A percentile compares a stretch with the other conserved stretches of the same genome.
Evolutionary conservation across 1,140 invertebrate genomes (phyloP).

Genomic region (Limonius californicus): DNA sequence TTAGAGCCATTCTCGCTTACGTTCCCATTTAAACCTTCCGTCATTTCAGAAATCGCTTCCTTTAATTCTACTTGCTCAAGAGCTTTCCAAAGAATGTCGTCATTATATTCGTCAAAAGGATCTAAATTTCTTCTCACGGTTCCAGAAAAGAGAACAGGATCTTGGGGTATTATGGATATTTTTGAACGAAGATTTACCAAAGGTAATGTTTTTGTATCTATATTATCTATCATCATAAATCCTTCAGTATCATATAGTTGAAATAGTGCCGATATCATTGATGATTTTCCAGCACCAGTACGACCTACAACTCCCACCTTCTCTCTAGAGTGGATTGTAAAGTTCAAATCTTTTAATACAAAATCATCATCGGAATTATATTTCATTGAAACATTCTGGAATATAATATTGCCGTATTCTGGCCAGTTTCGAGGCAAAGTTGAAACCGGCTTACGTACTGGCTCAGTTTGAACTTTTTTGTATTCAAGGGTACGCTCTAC

Average conservation of each 20-base stretch:
- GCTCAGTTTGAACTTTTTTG: constrained; percentile 58
- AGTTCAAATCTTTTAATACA: constrained; percentile 61
- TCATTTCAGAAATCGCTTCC: constrained; percentile 58
- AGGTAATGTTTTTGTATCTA: background rate
- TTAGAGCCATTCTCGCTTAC: too few relatives aligned
- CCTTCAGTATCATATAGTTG: constrained; percentile 47
- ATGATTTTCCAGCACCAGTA: constrained; percentile 66
- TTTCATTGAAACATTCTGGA: constrained; percentile 56
- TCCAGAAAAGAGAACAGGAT: constrained; percentile 81
- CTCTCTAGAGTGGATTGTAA: constrained; percentile 57
- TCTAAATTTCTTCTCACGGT: constrained; percentile 74
- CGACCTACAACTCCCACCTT: constrained; percentile 62
- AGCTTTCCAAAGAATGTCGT: constrained; percentile 76
- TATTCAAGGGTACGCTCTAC: constrained; percentile 82
- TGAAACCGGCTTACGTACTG: constrained; percentile 35
- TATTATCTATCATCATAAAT: background rate
- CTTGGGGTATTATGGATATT: constrained; percentile 39
- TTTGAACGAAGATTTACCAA: background rate
- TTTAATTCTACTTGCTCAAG: constrained; percentile 74
- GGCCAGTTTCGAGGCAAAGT: constrained; percentile 47
- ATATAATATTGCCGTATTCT: constrained; percentile 27
- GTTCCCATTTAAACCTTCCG: constrained; percentile 39
- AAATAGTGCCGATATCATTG: constrained; percentile 69
- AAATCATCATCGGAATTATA: constrained; percentile 63
- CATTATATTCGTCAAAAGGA: constrained; percentile 69